Conservation (phyloP, 2,113 vertebrate species). For the Ellobius talpinus region DNA sequence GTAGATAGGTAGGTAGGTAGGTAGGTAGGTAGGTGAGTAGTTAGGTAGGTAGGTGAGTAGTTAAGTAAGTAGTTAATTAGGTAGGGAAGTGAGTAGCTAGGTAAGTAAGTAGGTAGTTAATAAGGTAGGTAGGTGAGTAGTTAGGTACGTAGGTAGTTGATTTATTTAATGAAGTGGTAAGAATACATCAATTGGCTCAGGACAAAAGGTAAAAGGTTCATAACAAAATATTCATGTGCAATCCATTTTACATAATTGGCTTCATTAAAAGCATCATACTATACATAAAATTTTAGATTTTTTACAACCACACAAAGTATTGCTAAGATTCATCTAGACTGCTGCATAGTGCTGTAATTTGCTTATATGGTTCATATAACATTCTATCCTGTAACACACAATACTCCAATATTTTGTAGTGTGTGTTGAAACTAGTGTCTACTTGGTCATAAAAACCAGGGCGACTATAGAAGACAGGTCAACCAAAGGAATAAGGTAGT, state of each 20-base stretch:
- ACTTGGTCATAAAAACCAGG: neutral
- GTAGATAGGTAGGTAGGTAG: too few species aligned
- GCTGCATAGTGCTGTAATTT: neutral
- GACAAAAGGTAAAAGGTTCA: conserved; percentile 14
- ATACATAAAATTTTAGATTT: neutral
- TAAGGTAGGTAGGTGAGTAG: neutral
- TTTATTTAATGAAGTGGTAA: conserved; percentile 4
- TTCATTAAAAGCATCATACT: neutral
- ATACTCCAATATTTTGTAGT: neutral
- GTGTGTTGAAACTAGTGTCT: neutral
- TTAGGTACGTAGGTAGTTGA: neutral
- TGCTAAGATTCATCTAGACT: neutral
- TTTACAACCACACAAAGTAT: neutral
- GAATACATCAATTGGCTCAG: neutral
- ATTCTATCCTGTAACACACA: neutral
- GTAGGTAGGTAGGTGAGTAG: neutral
- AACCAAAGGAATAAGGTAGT: neutral
- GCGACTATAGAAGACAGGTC: neutral
- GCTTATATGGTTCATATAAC: neutral
- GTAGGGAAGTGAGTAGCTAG: too few species aligned
- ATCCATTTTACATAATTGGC: conserved; percentile 22
- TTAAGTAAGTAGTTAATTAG: too few species aligned
- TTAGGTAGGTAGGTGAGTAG: neutral
- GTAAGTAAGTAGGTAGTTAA: too few species aligned
- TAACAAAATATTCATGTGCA: neutral